phyloP scores from a whole-genome alignment of 2,113 vertebrate species.

The Haplochromis burtoni region DNA sequence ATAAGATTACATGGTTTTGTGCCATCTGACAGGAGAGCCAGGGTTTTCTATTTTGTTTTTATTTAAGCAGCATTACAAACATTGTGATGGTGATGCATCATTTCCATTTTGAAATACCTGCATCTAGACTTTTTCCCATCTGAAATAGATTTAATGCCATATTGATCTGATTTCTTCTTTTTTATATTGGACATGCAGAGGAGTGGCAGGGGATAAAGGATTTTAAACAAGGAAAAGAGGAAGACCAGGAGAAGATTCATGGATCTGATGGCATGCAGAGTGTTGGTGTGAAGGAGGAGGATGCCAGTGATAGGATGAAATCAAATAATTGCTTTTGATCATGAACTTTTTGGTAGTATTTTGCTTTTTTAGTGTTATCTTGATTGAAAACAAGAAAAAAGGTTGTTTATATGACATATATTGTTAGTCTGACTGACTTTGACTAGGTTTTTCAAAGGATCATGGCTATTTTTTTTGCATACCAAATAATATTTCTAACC shows the following conservation, averaged over 20 bases:
- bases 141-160: neutral
- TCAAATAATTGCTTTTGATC: accelerated
- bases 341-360: accelerated
- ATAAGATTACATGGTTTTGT: neutral
- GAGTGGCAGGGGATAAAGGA: neutral
- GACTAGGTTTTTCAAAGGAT: neutral
- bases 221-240: neutral
- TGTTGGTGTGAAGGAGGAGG: neutral
- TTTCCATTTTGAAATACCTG: neutral
- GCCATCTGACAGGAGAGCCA: neutral
- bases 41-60: neutral
- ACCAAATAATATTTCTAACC: neutral
- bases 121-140: neutral
- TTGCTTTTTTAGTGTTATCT: neutral
- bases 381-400: neutral
- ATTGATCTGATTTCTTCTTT: neutral
- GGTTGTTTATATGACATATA: neutral
- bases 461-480: neutral
- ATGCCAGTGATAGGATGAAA: neutral
- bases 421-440: neutral
- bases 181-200: accelerated
- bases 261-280: neutral
- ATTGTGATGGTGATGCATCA: neutral
- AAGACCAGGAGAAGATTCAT: neutral
- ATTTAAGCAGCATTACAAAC: neutral